A percentile compares a stretch with the other conserved stretches of the same genome.
Conservation (phyloP, 2,113 vertebrate genomes). For the Vulpes lagopus region DNA sequence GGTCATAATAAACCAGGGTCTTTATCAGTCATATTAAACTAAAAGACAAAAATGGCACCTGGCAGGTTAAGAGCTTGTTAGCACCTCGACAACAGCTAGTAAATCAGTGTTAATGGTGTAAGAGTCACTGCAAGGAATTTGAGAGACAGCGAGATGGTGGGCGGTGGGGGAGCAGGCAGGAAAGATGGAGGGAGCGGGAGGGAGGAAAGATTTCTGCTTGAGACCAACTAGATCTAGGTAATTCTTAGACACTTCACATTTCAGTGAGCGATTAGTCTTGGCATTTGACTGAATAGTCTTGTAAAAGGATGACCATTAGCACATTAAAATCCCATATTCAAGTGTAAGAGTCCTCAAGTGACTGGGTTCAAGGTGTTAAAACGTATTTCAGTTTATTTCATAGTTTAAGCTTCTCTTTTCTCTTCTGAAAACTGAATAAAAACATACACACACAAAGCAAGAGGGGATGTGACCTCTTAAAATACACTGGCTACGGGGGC, state of each 20-base stretch:
- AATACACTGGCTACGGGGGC: neutral
- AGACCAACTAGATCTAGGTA: neutral
- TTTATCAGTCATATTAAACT: neutral
- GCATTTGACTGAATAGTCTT: neutral
- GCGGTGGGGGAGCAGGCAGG: neutral
- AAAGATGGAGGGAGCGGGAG: too few relatives aligned
- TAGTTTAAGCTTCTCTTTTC: slow-evolving; percentile 30
- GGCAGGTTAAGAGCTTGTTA: neutral
- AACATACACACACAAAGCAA: neutral
- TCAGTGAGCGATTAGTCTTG: neutral
- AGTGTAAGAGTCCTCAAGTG: neutral
- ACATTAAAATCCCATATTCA: slow-evolving; percentile 5
- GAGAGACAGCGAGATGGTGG: neutral
- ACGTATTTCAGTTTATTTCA: slow-evolving; percentile 8
- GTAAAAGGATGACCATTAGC: neutral
- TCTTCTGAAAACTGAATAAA: slow-evolving; percentile 42
- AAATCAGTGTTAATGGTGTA: neutral
- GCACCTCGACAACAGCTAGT: neutral
- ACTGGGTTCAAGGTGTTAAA: neutral
- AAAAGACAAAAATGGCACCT: slow-evolving; percentile 7
- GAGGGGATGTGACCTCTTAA: slow-evolving; percentile 7
- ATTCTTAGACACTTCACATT: neutral
- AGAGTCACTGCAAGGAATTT: neutral
- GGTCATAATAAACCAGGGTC: slow-evolving; percentile 15
- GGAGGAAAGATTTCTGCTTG: neutral